Evolutionary conservation across 2,797 vertebrate genomes (phyloP).

Genomic region (Sciurus carolinensis): DNA sequence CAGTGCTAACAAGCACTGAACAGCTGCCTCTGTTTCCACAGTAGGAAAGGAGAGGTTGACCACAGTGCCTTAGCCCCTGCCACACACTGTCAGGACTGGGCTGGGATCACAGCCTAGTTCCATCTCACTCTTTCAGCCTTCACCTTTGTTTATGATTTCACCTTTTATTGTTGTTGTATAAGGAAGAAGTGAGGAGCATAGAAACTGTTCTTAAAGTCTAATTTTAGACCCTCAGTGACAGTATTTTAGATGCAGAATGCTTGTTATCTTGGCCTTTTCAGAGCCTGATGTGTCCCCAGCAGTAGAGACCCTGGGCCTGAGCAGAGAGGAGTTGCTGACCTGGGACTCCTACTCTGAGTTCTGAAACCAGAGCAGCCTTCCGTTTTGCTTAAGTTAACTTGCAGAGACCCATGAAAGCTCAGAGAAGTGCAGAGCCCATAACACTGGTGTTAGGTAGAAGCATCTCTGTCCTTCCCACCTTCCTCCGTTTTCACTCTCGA

Average conservation of each 20-base stretch:
- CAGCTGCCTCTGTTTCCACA: accelerated
- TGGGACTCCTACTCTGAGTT: neutral
- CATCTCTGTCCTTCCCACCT: neutral
- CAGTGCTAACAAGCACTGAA: accelerated
- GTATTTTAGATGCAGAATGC: neutral
- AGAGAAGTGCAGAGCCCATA: neutral
- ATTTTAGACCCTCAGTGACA: neutral
- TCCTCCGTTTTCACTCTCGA: neutral
- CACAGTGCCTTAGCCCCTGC: too few relatives aligned
- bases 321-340: too few relatives aligned
- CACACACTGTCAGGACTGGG: accelerated
- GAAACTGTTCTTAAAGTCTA: neutral
- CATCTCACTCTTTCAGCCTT: neutral
- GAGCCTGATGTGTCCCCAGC: neutral
- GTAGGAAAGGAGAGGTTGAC: neutral
- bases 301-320: neutral
- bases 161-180: too few relatives aligned
- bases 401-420: neutral
- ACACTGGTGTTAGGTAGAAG: neutral
- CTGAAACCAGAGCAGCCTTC: neutral
- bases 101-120: accelerated
- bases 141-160: neutral
- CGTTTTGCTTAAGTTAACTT: neutral
- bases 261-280: neutral
- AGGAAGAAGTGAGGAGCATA: neutral